Base-by-base conservation (phyloP, 2,797 vertebrate species). In the Synanceia verrucosa region DNA sequence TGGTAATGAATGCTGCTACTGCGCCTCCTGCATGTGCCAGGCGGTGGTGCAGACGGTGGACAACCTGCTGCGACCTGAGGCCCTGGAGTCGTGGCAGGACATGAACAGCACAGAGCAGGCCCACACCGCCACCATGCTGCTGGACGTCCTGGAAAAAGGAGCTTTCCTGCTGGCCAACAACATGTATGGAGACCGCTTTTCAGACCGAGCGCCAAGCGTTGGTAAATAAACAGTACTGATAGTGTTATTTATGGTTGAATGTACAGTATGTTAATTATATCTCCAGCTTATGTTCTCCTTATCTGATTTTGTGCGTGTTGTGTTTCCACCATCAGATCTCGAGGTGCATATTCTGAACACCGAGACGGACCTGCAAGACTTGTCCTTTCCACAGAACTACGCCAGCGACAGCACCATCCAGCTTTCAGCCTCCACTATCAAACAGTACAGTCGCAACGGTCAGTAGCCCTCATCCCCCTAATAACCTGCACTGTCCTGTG, bases 361-460 rank as follows among this genome's bases (percentile, higher is more conserved):
- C 0, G 97, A 98, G 83, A 95, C 95, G 73, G 96, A 96, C 64
- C 93, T 96, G 37, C 96, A 97, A 87, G 96, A 97, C 80, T 86
- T 98, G 78, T 94, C 95, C 33, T 98, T 98, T 78, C 97, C 97
- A 2, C 95, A 97, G 88, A 96, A 95, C 59, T 93, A 96, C 6
- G 91, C 93, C 36, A 96, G 95, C 0, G 95, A 96, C 82, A 96
- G 95, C 88, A 95, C 94, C 87, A 98, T 98, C 89, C 96, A 97
- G 83, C 96, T 98, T 8, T 97, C 97, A 0, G 96, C 96, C 52
- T 97, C 95, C 58, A 97, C 97, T 6, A 96, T 97, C 93, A 98
- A 98, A 76, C 97, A 97, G 92, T 97, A 97, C 94, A 97, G 96
- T 83, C 95, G 96, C 21, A 98, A 97, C 0, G 97, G 97, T 98